Evolutionary conservation across 2,797 vertebrate species (phyloP), one percentile per base, ranked within the genome.

Genomic region (Oceanodroma leucorhoa): DNA sequence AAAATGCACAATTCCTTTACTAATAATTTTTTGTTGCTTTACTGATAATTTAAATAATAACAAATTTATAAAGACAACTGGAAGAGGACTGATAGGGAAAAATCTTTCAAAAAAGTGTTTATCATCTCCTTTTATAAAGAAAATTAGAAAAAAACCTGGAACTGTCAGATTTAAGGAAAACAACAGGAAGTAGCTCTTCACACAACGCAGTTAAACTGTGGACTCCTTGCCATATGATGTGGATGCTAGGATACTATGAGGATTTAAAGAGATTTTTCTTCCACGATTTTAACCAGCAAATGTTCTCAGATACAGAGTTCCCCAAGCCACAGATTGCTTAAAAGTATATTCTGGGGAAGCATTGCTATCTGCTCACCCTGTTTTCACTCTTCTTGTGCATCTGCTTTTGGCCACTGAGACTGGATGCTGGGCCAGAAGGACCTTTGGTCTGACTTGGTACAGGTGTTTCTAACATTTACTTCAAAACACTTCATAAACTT

Each of bases 381-480:
- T 24, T 90, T 79, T 40, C 22, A 65, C 43, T 94, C 77, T 79
- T 95, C 34, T 73, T 53, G 51, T 62, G 32, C 62, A 95, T 60
- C 66, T 93, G 43, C 73, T 95, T 94, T 93, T 50, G 90, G 88
- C 86, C 83, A 80, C 51, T 32, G 30, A 94, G 48, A 90, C 80
- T 32, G 27, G 88, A 94, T 48, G 45, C 60, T 66, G 60, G 83
- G 90, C 94, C 88, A 92, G 77, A 90, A 27, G 70, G 66, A 96
- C 92, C 92, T 95, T 90, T 94, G 94, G 88, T 93, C 90, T 93
- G 55, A 84, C 83, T 87, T 64, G 32, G 77, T 60, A 95, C 73
- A 66, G 51, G 26, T 19, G 20, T 53, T 95, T 66, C 75, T 85
- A 92, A 75, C 26, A 58, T 66, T 76, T 73, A 87, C 12, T 94